Base-by-base conservation (phyloP, 2,888 invertebrate species). In the Synergus itoensis region DNA sequence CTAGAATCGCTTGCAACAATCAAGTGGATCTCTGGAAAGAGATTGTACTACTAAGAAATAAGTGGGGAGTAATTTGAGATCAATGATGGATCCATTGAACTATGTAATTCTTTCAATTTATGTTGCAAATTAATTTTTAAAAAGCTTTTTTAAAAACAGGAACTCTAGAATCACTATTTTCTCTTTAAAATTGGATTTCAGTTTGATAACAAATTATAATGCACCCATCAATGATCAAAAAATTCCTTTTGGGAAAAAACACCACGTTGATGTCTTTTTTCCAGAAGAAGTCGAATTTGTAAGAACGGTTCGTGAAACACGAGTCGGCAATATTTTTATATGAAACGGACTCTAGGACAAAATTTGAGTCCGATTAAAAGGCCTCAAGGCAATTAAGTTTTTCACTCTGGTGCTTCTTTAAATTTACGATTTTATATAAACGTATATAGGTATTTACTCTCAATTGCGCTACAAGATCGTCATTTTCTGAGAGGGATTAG, bases 261-360 rank as follows among this genome's bases (percentile, higher is more conserved):
- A 28, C n/a, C 28, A 76, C 36, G 14, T 53, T 41, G 14, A 60
- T 41, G 18, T 60, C 18, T 57, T 4, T 18, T 57, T 57, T 43
- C 14, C 28, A 12, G 11, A 43, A 60, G 43, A 40, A 41, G n/a
- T 69, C 3, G 8, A 76, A 14, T 76, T 60, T 76, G 4, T 40
- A 16, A 4, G 36, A 76, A 73, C 67, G 43, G 73, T 67, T 36
- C 28, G 36, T 62, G 65, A 79, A 67, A 83, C 79, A 80, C 81
- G 83, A 82, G 86, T 83, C 86, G 84, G 85, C 80, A 84, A 87
- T 89, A 89, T 89, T 89, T 89, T 89, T 89, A 86, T 89, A 89
- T 86, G 75, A 81, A 81, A 43, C 57, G 62, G 73, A 62, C 64
- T 67, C 53, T 76, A 76, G 63, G n/a, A 57, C 45, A 63, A 53